Evolutionary conservation across 2,888 invertebrate species (phyloP).

Genomic region (Agrypnus murinus): DNA sequence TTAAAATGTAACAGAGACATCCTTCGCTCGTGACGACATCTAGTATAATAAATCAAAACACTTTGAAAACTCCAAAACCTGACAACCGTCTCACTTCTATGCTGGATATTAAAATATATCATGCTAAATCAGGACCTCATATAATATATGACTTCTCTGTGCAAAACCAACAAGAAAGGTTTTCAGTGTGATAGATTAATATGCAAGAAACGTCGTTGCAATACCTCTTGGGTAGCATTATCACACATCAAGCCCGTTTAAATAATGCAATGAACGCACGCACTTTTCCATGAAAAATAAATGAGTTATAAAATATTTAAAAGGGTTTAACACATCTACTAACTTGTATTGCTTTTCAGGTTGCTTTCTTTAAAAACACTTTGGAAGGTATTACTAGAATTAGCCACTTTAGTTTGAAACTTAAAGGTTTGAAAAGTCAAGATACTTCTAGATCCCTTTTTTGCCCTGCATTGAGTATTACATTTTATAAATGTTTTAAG

Average conservation of each 20-base stretch:
- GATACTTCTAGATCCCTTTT: neutral
- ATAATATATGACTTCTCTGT: conserved; percentile 21
- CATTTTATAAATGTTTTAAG: neutral
- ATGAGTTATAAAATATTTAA: conserved; percentile 25
- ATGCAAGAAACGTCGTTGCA: conserved; percentile 28
- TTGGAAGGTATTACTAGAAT: neutral
- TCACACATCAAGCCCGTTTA: conserved; percentile 37
- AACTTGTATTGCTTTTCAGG: conserved; percentile 27
- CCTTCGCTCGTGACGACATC: conserved; percentile 1
- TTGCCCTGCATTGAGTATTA: neutral
- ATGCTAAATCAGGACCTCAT: conserved; percentile 14
- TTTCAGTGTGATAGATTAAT: conserved; percentile 31
- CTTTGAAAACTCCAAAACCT: conserved; percentile 16
- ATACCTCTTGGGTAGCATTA: conserved; percentile 41
- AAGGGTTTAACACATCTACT: conserved; percentile 9
- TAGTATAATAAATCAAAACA: conserved; percentile 27
- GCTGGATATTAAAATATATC: conserved; percentile 25
- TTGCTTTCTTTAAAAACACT: conserved; percentile 11
- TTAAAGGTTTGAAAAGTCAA: neutral
- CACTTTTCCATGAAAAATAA: conserved; percentile 16
- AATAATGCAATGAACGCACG: conserved; percentile 34
- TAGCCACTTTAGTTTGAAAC: neutral
- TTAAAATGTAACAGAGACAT: conserved; percentile 7
- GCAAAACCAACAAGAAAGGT: conserved; percentile 3
- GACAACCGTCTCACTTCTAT: conserved; percentile 15